Percentiles rank a stretch among this genome's conserved stretches.
Evolutionary conservation across 2,888 invertebrate species (phyloP).

Genomic region (Clanis bilineata): DNA sequence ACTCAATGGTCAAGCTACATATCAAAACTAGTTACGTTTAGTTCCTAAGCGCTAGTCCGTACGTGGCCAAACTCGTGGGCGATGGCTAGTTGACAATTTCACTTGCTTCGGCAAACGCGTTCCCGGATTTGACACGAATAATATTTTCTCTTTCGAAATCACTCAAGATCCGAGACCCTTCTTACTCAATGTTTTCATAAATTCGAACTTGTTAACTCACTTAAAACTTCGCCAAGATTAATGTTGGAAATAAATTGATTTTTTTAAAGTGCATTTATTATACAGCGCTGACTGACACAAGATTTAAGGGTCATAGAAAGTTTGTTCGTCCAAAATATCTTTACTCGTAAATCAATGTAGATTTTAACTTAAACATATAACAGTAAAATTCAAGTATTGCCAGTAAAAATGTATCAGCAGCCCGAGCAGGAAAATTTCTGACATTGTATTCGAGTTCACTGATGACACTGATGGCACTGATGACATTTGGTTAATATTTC

Average conservation of each 20-base stretch:
- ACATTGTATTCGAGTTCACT: too few relatives aligned
- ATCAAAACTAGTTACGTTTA: not conserved
- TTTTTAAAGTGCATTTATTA: slow-evolving; percentile 12
- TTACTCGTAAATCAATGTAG: not conserved
- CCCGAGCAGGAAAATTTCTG: too few relatives aligned
- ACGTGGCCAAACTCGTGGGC: slow-evolving; percentile 5
- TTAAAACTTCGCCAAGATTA: slow-evolving; percentile 5
- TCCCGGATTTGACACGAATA: slow-evolving; percentile 14
- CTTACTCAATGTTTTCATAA: slow-evolving; percentile 12
- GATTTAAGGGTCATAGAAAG: slow-evolving; percentile 6
- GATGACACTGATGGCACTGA: too few relatives aligned
- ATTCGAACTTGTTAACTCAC: slow-evolving; percentile 13
- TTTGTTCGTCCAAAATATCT: not conserved
- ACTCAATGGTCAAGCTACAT: too few relatives aligned
- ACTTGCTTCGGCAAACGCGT: slow-evolving; percentile 6
- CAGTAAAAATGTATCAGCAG: too few relatives aligned
- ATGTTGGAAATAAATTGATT: slow-evolving; percentile 10
- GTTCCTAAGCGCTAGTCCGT: not conserved
- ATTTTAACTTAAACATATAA: not conserved
- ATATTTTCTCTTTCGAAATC: slow-evolving; percentile 13
- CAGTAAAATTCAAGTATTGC: too few relatives aligned
- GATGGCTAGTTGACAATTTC: slow-evolving; percentile 14
- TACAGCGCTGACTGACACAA: slow-evolving; percentile 1
- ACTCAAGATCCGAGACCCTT: slow-evolving; percentile 5
- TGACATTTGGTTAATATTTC: too few relatives aligned